A percentile compares a stretch with the other conserved stretches of the same genome.
These are phyloP conservation scores for Micrasema minimum DNA, from an alignment of 1,140 invertebrate species.

Conservation along the genomic window DNA sequence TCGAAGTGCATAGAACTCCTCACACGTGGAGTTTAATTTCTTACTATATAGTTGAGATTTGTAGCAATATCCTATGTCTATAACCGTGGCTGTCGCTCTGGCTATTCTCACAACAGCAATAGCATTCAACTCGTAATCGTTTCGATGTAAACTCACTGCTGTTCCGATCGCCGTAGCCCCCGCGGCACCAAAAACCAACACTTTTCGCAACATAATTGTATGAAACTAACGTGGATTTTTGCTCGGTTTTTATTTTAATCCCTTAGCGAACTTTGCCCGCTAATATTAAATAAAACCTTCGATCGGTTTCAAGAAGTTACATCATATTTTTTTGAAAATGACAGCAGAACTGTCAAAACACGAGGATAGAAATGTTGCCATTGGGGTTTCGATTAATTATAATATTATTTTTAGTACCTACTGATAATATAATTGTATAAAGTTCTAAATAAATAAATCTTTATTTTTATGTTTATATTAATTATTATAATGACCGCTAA, in stretches of 20 bases:
- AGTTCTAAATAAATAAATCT: too few species aligned
- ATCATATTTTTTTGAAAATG: slow-evolving; percentile 28
- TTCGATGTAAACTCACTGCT: slow-evolving; percentile 38
- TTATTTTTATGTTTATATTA: too few species aligned
- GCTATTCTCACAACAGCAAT: slow-evolving; percentile 41
- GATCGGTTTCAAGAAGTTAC: not conserved
- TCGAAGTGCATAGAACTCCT: slow-evolving; percentile 35
- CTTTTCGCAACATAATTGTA: slow-evolving; percentile 25
- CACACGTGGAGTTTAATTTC: slow-evolving; percentile 35
- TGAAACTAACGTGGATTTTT: not conserved
- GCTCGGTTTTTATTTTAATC: not conserved
- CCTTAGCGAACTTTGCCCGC: not conserved
- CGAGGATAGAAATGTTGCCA: not conserved
- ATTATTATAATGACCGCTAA: too few species aligned
- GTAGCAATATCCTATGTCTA: slow-evolving; percentile 44
- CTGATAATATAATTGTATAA: too few species aligned
- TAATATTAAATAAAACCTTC: not conserved
- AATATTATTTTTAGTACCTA: too few species aligned
- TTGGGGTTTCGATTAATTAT: too few species aligned
- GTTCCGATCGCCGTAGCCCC: slow-evolving; percentile 8
- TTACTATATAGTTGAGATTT: slow-evolving; percentile 46
- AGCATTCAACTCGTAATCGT: slow-evolving; percentile 46
- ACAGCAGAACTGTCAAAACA: slow-evolving; percentile 23
- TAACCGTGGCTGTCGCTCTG: slow-evolving; percentile 39
- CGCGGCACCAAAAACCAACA: slow-evolving; percentile 6